Evolutionary conservation across 2,797 vertebrate genomes (phyloP).

Genomic region (Ciconia nigra): DNA sequence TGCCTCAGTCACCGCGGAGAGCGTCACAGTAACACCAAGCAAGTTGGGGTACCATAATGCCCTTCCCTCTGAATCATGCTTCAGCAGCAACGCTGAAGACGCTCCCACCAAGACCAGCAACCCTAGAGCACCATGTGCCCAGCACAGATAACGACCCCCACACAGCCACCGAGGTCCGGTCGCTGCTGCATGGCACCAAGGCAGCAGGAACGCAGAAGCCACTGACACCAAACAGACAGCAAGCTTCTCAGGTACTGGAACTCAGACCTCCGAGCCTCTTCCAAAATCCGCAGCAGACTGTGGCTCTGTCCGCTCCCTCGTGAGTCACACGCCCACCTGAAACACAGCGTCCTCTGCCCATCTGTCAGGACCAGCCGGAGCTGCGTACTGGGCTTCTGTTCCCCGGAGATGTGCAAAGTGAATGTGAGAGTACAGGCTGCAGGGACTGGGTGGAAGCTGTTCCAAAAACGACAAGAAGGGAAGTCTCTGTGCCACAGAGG

Average conservation of each 20-base stretch:
- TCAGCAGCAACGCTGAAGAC: neutral
- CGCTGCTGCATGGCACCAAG: neutral
- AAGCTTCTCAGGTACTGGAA: neutral
- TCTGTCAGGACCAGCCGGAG: conserved; percentile 19
- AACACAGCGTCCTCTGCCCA: conserved; percentile 4
- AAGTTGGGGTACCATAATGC: fast-evolving
- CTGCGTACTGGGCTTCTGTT: neutral
- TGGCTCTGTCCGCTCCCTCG: neutral
- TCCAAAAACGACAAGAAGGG: fast-evolving
- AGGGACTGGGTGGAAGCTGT: neutral
- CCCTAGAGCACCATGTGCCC: neutral
- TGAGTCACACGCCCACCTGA: conserved; percentile 41
- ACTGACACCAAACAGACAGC: neutral
- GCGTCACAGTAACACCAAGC: neutral
- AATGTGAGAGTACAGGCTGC: neutral
- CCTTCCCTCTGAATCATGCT: fast-evolving
- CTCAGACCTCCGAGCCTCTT: neutral
- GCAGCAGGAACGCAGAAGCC: neutral
- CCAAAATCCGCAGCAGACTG: neutral
- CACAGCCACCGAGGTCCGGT: neutral
- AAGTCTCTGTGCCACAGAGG: neutral
- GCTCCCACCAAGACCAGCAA: neutral
- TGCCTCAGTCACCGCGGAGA: neutral
- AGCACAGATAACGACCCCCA: fast-evolving
- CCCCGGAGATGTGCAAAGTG: neutral